Conservation (phyloP, 2,113 vertebrate species). For the Sinocyclocheilus grahami region DNA sequence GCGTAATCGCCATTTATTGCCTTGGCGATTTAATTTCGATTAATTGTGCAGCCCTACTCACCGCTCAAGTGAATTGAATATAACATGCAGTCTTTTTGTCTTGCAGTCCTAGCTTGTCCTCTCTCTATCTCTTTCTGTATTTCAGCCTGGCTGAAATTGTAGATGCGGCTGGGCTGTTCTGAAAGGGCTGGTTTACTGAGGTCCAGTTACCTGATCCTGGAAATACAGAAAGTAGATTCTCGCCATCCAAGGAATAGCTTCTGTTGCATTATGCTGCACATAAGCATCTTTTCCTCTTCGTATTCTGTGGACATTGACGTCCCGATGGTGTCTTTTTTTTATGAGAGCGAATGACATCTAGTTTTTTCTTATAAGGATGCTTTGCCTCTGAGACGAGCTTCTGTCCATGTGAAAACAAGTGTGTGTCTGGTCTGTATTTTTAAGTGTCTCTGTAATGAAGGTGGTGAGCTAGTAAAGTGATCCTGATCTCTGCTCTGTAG, state of each 20-base stretch:
- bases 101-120: not conserved
- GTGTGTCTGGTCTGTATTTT: not conserved
- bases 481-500: not conserved
- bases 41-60: no score
- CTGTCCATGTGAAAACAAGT: not conserved
- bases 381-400: not conserved
- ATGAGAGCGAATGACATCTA: no score
- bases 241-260: not conserved
- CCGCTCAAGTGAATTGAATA: not conserved
- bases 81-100: not conserved
- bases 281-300: not conserved
- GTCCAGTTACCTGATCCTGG: slow-evolving; percentile 15
- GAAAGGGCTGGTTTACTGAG: not conserved
- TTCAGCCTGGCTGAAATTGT: not conserved
- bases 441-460: not conserved
- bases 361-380: no score
- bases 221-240: not conserved
- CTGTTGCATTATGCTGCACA: not conserved
- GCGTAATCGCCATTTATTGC: no score
- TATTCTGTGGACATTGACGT: not conserved
- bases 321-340: no score
- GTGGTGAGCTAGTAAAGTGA: not conserved
- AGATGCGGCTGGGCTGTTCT: not conserved
- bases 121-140: not conserved
- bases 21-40: no score